Percentiles rank a stretch among this genome's conserved stretches.
These are phyloP conservation scores for Virgularia gustaviana DNA, from an alignment of 92 coral and sea anemone species.

Conservation along the genomic window DNA sequence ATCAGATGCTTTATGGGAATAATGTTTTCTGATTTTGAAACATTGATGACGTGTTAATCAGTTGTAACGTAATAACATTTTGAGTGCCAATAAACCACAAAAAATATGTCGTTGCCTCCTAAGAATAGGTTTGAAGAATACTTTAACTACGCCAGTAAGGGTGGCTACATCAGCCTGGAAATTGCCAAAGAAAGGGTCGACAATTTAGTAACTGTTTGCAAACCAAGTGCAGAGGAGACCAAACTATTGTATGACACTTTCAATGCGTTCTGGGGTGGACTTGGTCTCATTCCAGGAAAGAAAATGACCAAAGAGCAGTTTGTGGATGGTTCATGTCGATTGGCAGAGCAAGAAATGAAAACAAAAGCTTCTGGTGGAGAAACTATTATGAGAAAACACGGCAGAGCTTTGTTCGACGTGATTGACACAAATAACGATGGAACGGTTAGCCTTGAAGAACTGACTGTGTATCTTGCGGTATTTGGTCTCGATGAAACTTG, in stretches of 20 bases:
- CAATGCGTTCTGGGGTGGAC: slow-evolving; percentile 55
- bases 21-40: too few relatives aligned
- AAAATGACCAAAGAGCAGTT: slow-evolving; percentile 53
- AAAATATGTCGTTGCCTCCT: too few relatives aligned
- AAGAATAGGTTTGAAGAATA: slow-evolving; percentile 39
- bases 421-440: slow-evolving; percentile 66
- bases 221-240: slow-evolving; percentile 45
- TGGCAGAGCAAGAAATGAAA: slow-evolving; percentile 57
- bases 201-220: slow-evolving; percentile 51
- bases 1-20: too few relatives aligned
- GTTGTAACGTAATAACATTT: too few relatives aligned
- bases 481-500: too few relatives aligned
- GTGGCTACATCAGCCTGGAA: slow-evolving; percentile 53
- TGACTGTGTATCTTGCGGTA: too few relatives aligned
- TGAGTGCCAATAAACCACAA: too few relatives aligned
- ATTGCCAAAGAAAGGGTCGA: slow-evolving; percentile 61
- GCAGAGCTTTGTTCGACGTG: slow-evolving; percentile 65
- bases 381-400: slow-evolving; percentile 46
- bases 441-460: slow-evolving; percentile 54
- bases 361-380: slow-evolving; percentile 34
- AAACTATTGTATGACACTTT: slow-evolving; percentile 39
- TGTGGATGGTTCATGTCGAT: slow-evolving; percentile 53
- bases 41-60: too few relatives aligned
- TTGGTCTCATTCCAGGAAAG: slow-evolving; percentile 61
- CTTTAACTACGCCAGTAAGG: slow-evolving; percentile 59